Conservation (phyloP, 2,113 vertebrate genomes). For the Carassius carassius region DNA sequence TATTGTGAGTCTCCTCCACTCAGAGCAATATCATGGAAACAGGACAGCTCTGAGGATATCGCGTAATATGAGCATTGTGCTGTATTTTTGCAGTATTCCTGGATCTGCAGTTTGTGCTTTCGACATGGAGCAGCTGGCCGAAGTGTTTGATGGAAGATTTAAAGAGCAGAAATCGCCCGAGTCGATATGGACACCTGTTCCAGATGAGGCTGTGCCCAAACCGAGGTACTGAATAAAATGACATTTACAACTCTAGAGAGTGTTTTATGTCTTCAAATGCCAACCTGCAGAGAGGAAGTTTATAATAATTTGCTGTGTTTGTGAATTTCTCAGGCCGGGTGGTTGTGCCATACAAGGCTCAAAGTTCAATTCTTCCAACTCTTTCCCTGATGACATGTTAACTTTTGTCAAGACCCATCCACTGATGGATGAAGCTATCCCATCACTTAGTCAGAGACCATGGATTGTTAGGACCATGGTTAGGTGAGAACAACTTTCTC, state of each 20-base stretch:
- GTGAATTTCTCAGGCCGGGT: constrained; percentile 80
- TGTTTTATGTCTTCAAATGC: constrained; percentile 19
- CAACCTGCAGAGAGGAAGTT: not conserved
- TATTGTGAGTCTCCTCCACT: not conserved
- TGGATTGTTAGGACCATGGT: constrained; percentile 93
- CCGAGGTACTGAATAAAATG: constrained; percentile 81
- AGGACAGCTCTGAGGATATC: not conserved
- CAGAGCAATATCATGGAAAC: constrained; percentile 8
- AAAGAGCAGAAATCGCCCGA: constrained; percentile 95
- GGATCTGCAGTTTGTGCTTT: constrained; percentile 95
- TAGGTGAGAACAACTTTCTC: constrained; percentile 74
- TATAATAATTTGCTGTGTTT: constrained; percentile 12
- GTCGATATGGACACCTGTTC: constrained; percentile 93
- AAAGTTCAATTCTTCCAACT: constrained; percentile 89
- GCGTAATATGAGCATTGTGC: not conserved
- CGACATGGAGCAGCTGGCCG: constrained; percentile 91
- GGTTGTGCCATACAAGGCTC: constrained; percentile 85
- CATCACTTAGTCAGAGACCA: constrained; percentile 85
- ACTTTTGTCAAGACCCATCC: constrained; percentile 95
- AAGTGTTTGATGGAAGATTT: constrained; percentile 91
- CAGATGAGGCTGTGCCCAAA: constrained; percentile 89
- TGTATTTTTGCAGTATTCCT: constrained; percentile 79
- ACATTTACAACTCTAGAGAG: constrained; percentile 13
- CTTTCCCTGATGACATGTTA: constrained; percentile 94
- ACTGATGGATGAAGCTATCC: constrained; percentile 92